Evolutionary conservation across 2,888 invertebrate species (phyloP).

Genomic region (Terebella lapidaria): DNA sequence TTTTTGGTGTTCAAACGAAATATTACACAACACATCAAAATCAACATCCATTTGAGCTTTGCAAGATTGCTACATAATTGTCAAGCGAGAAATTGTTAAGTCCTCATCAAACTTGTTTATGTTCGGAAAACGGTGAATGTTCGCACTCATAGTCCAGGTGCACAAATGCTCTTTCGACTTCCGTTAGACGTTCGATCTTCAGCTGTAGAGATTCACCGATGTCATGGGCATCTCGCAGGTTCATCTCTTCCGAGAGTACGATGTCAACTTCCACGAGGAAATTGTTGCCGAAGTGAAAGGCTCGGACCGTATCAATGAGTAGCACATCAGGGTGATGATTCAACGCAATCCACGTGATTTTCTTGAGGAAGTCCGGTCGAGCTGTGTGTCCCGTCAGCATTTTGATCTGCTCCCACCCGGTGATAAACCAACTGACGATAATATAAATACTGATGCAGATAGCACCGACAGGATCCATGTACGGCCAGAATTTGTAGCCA

Average conservation of each 20-base stretch:
- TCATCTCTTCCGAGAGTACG: constrained; percentile 50
- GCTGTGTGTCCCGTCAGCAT: constrained; percentile 46
- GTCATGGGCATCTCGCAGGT: constrained; percentile 54
- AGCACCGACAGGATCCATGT: constrained; percentile 56
- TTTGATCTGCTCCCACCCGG: constrained; percentile 53
- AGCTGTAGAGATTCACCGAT: constrained; percentile 56
- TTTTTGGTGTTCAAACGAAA: too few species aligned
- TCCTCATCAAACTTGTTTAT: constrained; percentile 52
- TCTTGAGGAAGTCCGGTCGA: constrained; percentile 48
- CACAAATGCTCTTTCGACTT: constrained; percentile 57
- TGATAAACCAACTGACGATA: constrained; percentile 51
- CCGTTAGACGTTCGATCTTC: constrained; percentile 53
- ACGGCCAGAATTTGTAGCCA: constrained; percentile 36
- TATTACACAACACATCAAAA: too few species aligned
- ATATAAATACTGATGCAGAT: constrained; percentile 56
- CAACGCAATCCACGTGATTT: constrained; percentile 48
- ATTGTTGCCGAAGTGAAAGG: constrained; percentile 56
- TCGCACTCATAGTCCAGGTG: constrained; percentile 56
- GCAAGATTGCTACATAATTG: too few species aligned
- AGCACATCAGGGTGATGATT: constrained; percentile 45
- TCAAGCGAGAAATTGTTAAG: too few species aligned
- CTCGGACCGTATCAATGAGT: constrained; percentile 55
- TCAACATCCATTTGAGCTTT: too few species aligned
- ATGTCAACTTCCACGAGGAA: constrained; percentile 52
- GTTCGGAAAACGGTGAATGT: constrained; percentile 53